A percentile compares a stretch with the other conserved stretches of the same genome.
These are phyloP conservation scores for Cathartes aura DNA, from an alignment of 2,113 vertebrate species.

Conservation along the genomic window DNA sequence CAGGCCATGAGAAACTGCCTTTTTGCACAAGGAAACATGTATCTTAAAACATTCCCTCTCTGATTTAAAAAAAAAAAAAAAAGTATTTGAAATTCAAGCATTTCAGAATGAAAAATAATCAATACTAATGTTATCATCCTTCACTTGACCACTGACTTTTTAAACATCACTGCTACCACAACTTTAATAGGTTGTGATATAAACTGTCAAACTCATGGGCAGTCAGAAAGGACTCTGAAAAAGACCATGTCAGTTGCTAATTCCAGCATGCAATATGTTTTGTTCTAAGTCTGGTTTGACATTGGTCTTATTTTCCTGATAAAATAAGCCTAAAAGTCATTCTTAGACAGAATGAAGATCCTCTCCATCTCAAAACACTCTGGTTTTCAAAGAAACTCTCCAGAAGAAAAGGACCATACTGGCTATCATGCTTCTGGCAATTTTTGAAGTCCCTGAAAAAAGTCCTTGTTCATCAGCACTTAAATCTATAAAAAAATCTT, in stretches of 20 bases:
- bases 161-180: neutral
- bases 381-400: neutral
- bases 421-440: neutral
- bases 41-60: neutral
- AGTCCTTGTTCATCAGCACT: neutral
- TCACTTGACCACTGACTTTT: neutral
- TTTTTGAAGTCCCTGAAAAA: neutral
- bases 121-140: neutral
- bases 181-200: neutral
- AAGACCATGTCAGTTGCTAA: neutral
- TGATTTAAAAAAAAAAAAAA: neutral
- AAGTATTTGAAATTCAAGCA: neutral
- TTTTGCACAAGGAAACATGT: accelerated
- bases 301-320: neutral
- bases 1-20: neutral
- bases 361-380: neutral
- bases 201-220: neutral
- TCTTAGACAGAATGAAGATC: neutral
- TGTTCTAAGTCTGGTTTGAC: neutral
- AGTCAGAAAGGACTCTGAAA: neutral
- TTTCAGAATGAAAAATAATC: neutral
- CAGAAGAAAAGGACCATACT: neutral
- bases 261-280: neutral
- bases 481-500: neutral
- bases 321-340: neutral